Conservation (phyloP, 2,797 vertebrate genomes). For the Oreonectes daqikongensis region DNA sequence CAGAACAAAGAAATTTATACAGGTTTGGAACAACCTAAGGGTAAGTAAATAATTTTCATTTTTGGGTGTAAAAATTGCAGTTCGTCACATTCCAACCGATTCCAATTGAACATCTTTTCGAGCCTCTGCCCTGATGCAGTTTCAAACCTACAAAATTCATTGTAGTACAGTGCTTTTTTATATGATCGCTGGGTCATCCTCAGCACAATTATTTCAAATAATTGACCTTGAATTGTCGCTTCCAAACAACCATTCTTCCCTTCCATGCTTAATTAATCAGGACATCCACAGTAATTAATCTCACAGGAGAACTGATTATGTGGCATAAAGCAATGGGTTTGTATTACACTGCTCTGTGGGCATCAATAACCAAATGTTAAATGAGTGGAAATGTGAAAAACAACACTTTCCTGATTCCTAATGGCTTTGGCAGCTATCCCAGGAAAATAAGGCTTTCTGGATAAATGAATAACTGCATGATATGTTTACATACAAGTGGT, state of each 20-base stretch:
- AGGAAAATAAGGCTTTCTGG: constrained; percentile 30
- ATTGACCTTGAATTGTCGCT: constrained; percentile 60
- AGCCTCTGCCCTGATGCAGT: not conserved
- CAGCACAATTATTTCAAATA: constrained; percentile 69
- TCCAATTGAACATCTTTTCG: no score
- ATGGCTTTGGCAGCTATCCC: constrained; percentile 28
- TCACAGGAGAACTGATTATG: constrained; percentile 51
- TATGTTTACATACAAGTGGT: constrained; percentile 27
- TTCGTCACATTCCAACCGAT: no score
- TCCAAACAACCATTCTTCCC: constrained; percentile 40
- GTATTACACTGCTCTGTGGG: constrained; percentile 46
- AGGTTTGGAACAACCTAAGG: no score
- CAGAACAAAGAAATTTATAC: no score
- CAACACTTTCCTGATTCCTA: constrained; percentile 25
- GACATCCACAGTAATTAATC: constrained; percentile 58
- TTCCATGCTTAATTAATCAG: constrained; percentile 52
- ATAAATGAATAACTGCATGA: constrained; percentile 26
- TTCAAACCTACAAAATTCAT: constrained; percentile 57
- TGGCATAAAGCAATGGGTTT: constrained; percentile 44
- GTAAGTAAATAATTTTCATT: no score
- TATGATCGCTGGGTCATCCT: constrained; percentile 67
- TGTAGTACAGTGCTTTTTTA: constrained; percentile 57
- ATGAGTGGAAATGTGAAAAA: constrained; percentile 31
- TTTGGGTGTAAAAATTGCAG: no score
- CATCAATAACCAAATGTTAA: constrained; percentile 47